A percentile compares a stretch with the other conserved stretches of the same genome.
phyloP scores from a whole-genome alignment of 2,888 invertebrate genomes.

The Plagiodera versicolora region DNA sequence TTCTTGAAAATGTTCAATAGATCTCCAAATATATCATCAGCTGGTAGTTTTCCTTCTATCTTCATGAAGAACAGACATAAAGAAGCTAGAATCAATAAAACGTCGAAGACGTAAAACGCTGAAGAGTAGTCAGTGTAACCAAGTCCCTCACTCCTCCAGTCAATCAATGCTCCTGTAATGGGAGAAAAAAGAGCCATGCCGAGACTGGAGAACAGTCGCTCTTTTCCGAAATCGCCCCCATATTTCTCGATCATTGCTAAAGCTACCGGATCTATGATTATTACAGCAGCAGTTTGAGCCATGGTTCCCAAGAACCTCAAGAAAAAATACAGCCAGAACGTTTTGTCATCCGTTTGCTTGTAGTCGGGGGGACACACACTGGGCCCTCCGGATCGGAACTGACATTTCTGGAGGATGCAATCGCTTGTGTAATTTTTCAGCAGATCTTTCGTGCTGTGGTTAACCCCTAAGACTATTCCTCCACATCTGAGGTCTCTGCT shows the following conservation, averaged over 20 bases:
- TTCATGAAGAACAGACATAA: constrained; percentile 77
- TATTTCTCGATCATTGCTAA: constrained; percentile 83
- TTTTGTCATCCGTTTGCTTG: constrained; percentile 73
- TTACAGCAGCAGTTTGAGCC: constrained; percentile 81
- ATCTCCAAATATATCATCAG: constrained; percentile 76
- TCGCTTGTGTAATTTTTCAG: constrained; percentile 66
- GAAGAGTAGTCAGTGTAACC: constrained; percentile 84
- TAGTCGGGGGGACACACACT: constrained; percentile 80
- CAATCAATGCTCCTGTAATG: constrained; percentile 77
- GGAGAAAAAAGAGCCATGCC: constrained; percentile 84
- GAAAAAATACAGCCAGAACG: constrained; percentile 83
- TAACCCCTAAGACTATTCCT: constrained; percentile 69
- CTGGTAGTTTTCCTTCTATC: constrained; percentile 74
- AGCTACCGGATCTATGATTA: constrained; percentile 87
- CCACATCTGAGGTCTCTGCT: constrained; percentile 76
- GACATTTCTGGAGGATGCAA: constrained; percentile 78
- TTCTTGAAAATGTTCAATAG: constrained; percentile 74
- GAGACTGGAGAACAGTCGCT: constrained; percentile 76
- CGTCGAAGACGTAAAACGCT: constrained; percentile 84
- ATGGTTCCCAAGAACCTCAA: constrained; percentile 79
- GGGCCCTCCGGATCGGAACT: constrained; percentile 73
- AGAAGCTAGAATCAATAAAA: constrained; percentile 71
- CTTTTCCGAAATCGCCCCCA: constrained; percentile 80
- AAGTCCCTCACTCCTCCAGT: constrained; percentile 66
- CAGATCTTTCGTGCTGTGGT: constrained; percentile 64